These are phyloP conservation scores for Neopelma chrysocephalum DNA, from an alignment of 2,797 vertebrate species.

Conservation along the genomic window DNA sequence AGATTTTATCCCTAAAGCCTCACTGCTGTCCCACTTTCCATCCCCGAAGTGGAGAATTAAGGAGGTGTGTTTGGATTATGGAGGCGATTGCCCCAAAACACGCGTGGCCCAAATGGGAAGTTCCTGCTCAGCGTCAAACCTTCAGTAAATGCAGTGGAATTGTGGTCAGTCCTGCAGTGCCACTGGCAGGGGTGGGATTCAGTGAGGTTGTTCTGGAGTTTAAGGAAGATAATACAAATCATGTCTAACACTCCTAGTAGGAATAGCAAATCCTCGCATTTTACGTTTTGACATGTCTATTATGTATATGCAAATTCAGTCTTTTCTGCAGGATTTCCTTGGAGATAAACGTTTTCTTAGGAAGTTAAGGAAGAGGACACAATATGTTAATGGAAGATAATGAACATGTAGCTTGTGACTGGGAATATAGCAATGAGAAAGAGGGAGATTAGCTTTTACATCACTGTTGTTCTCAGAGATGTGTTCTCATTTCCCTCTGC, in stretches of 20 bases:
- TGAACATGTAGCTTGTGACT: not conserved
- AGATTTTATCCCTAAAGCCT: not conserved
- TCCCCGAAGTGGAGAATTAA: not conserved
- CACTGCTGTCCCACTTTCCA: fast-evolving
- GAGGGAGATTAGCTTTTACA: not conserved
- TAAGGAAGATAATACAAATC: slow-evolving; percentile 39
- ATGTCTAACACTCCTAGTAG: not conserved
- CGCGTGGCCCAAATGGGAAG: not conserved
- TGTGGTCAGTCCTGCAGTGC: not conserved
- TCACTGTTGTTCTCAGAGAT: not conserved
- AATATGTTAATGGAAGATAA: not conserved
- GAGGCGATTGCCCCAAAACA: not conserved
- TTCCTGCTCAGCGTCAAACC: not conserved
- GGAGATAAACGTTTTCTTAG: slow-evolving; percentile 53
- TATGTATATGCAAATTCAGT: slow-evolving; percentile 72
- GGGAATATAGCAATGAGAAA: not conserved
- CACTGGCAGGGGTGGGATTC: not conserved
- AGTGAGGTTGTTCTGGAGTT: not conserved
- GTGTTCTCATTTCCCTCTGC: not conserved
- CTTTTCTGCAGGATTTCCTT: slow-evolving; percentile 49
- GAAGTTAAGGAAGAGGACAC: slow-evolving; percentile 21
- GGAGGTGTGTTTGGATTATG: not conserved
- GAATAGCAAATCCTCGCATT: slow-evolving; percentile 54
- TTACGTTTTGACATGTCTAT: slow-evolving; percentile 60
- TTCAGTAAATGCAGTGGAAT: not conserved